These are phyloP conservation scores for Ursus arctos DNA, from an alignment of 2,113 vertebrate species.

Conservation along the genomic window DNA sequence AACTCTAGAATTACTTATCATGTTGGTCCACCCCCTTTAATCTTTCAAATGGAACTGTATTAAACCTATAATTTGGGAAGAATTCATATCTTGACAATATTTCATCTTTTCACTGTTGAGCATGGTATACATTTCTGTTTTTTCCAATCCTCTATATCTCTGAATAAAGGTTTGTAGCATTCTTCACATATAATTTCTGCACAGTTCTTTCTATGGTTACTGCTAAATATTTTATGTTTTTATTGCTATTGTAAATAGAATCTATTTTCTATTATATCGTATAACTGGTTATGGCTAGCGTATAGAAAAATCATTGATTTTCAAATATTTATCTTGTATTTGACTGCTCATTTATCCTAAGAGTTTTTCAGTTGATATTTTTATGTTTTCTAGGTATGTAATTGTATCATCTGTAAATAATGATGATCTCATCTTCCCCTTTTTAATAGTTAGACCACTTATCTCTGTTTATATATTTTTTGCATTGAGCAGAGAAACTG, in stretches of 20 bases:
- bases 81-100: background rate
- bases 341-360: constrained; percentile 41
- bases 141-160: background rate
- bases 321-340: constrained; percentile 64
- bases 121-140: background rate
- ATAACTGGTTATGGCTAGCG: background rate
- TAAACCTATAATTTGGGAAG: background rate
- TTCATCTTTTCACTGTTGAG: background rate
- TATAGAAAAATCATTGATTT: constrained; percentile 70
- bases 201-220: background rate
- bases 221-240: constrained; percentile 65
- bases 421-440: background rate
- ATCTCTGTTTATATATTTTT: constrained; percentile 33
- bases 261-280: constrained; percentile 60
- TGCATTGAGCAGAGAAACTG: background rate
- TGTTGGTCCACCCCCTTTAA: background rate
- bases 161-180: background rate
- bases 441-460: constrained; percentile 25
- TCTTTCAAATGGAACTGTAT: background rate
- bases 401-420: constrained; percentile 41
- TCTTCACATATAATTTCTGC: constrained; percentile 17
- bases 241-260: constrained; percentile 63
- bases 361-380: constrained; percentile 34
- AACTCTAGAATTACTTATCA: background rate
- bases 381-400: constrained; percentile 57